Percentiles rank a stretch among this genome's conserved stretches.
Evolutionary conservation across 2,797 vertebrate species (phyloP).

Genomic region (Cyprinodon diabolis): DNA sequence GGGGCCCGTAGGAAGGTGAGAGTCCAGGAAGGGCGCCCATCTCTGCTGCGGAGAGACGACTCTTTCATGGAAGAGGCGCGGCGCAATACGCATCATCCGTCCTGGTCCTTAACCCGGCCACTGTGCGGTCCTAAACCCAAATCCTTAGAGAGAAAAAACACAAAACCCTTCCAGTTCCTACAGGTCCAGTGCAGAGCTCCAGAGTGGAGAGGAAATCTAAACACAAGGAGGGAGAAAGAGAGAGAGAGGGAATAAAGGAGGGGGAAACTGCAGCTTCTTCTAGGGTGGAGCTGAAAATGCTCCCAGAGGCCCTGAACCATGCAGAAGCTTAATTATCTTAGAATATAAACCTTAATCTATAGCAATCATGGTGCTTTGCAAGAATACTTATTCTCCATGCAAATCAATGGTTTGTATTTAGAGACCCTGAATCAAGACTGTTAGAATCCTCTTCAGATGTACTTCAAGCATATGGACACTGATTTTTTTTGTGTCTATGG

Average conservation of each 20-base stretch:
- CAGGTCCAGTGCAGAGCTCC: constrained; percentile 36
- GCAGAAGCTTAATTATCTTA: background rate
- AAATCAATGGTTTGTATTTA: background rate
- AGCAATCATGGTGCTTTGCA: background rate
- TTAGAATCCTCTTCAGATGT: background rate
- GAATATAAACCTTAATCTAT: background rate
- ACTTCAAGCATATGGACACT: background rate
- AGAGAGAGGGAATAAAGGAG: background rate
- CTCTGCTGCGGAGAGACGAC: constrained; percentile 59
- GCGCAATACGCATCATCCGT: constrained; percentile 69
- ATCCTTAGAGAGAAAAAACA: background rate
- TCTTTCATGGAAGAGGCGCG: constrained; percentile 61
- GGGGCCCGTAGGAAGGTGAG: constrained; percentile 15
- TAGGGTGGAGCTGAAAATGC: constrained; percentile 70
- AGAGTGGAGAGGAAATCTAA: constrained; percentile 15
- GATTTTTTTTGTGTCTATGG: background rate
- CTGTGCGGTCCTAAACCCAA: constrained; percentile 28
- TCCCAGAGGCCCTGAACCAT: constrained; percentile 13
- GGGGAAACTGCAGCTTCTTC: constrained; percentile 24
- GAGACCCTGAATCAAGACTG: background rate
- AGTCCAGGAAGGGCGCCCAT: constrained; percentile 65
- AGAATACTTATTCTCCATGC: background rate
- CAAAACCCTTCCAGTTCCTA: constrained; percentile 11
- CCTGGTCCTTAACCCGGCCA: constrained; percentile 17
- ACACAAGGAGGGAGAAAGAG: background rate